Conservation (phyloP, 2,113 vertebrate species). For the Microcebus lehilahytsara region DNA sequence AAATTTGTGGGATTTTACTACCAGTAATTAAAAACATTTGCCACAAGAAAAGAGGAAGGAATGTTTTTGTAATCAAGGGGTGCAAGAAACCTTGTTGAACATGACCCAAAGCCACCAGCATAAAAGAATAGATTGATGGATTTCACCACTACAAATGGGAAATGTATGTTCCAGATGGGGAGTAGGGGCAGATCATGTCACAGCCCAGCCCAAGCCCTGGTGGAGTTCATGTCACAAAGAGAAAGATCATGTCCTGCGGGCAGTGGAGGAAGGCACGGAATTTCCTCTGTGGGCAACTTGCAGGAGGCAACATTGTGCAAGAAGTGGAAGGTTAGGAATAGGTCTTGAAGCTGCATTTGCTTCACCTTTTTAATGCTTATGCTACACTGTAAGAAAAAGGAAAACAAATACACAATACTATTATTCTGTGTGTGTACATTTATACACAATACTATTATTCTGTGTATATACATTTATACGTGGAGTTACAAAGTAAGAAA, state of each 20-base stretch:
- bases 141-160: background rate
- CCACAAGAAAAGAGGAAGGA: background rate
- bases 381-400: background rate
- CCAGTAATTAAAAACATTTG: background rate
- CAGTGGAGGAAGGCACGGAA: background rate
- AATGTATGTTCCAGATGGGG: accelerated
- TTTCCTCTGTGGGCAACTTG: background rate
- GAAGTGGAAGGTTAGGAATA: background rate
- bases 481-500: background rate
- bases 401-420: background rate
- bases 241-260: background rate
- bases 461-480: background rate
- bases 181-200: background rate
- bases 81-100: background rate
- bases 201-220: background rate
- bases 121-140: background rate
- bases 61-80: no score
- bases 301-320: background rate
- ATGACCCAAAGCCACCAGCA: background rate
- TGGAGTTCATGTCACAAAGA: accelerated
- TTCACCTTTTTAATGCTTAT: background rate
- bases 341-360: background rate
- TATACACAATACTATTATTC: background rate
- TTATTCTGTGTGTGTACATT: background rate
- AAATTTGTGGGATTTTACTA: background rate